phyloP scores from a whole-genome alignment of 2,113 vertebrate genomes.

The Cheirogaleus medius region DNA sequence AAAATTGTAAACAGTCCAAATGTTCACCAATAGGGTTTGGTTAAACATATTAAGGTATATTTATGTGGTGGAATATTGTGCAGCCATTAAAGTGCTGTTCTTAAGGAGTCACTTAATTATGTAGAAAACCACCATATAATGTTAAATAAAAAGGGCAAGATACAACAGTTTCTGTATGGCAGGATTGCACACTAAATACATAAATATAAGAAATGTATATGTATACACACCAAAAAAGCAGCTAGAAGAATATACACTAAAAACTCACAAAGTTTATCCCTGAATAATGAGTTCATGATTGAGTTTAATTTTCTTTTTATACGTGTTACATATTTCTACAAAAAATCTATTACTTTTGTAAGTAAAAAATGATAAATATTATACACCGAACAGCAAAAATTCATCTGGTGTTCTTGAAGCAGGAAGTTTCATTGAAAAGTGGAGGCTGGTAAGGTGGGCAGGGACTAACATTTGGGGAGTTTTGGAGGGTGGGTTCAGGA shows the following conservation, averaged over 20 bases:
- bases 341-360: neutral
- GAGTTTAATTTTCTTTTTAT: conserved; percentile 20
- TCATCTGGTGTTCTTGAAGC: neutral
- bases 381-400: neutral
- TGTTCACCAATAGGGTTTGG: conserved; percentile 46
- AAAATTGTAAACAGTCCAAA: conserved; percentile 69
- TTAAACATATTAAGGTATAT: conserved; percentile 71
- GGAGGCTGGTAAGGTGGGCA: neutral
- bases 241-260: neutral
- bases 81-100: conserved; percentile 21
- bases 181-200: neutral
- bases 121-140: neutral
- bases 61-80: conserved; percentile 53
- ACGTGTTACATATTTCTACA: neutral
- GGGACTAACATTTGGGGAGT: neutral
- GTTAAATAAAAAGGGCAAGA: neutral
- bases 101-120: conserved; percentile 46
- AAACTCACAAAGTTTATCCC: neutral
- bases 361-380: neutral
- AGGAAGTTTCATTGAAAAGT: neutral
- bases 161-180: neutral
- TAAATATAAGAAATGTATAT: neutral
- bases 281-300: neutral
- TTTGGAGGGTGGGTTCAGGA: neutral
- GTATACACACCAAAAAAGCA: neutral